Percentiles rank a stretch among this genome's conserved stretches.
These are phyloP conservation scores for Salarias fasciatus DNA, from an alignment of 2,797 vertebrate genomes.

Conservation along the genomic window DNA sequence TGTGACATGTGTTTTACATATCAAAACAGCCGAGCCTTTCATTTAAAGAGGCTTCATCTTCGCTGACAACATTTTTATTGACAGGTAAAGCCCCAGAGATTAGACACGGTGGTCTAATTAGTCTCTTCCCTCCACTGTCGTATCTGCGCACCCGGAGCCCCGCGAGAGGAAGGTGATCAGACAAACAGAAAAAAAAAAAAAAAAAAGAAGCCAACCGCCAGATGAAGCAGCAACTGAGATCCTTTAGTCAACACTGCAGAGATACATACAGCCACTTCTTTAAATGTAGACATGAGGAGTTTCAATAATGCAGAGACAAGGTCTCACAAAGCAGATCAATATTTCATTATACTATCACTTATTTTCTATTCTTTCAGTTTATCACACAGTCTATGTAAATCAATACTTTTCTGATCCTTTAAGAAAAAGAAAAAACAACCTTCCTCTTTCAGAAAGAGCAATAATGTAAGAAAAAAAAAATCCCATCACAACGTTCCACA, in stretches of 20 bases:
- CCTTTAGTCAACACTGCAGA: not conserved
- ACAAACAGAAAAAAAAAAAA: conserved; percentile 20
- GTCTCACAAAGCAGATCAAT: too few relatives aligned
- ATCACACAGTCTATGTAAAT: too few relatives aligned
- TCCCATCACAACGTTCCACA: too few relatives aligned
- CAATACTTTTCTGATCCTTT: too few relatives aligned
- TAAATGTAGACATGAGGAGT: too few relatives aligned
- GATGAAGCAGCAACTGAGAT: conserved; percentile 11
- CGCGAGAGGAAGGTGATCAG: conserved; percentile 43
- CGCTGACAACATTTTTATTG: conserved; percentile 74
- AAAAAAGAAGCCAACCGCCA: conserved; percentile 3
- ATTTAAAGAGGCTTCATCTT: conserved; percentile 61
- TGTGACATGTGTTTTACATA: conserved; percentile 74
- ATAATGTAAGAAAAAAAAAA: too few relatives aligned
- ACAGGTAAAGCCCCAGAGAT: conserved; percentile 74
- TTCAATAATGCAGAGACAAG: too few relatives aligned
- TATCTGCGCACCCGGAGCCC: conserved; percentile 50
- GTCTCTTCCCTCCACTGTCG: conserved; percentile 42
- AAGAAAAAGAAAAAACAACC: too few relatives aligned
- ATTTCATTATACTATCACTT: too few relatives aligned
- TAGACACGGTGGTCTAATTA: conserved; percentile 74
- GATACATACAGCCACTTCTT: too few relatives aligned
- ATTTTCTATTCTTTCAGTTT: too few relatives aligned
- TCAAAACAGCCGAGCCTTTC: conserved; percentile 69
- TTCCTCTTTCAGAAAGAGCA: too few relatives aligned